phyloP scores from a whole-genome alignment of 2,888 invertebrate species.

The Schizaphis graminum region DNA sequence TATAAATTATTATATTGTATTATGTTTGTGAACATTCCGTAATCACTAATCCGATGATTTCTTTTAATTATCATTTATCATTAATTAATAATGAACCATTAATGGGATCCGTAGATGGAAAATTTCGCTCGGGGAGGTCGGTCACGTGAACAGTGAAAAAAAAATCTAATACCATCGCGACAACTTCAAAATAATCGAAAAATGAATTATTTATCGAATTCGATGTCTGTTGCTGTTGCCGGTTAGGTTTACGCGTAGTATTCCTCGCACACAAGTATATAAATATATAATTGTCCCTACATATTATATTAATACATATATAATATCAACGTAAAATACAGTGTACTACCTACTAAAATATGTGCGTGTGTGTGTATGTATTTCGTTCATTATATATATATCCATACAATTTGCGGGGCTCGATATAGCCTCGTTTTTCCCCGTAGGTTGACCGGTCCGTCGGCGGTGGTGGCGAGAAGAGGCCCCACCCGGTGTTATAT shows the following conservation, averaged over 20 bases:
- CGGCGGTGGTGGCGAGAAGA: background rate
- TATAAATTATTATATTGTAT: background rate
- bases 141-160: background rate
- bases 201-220: conserved; percentile 30
- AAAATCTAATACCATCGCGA: background rate
- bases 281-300: background rate
- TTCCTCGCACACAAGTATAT: background rate
- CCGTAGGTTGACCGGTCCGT: conserved; percentile 47
- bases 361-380: background rate
- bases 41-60: background rate
- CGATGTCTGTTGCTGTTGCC: background rate
- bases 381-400: conserved; percentile 37
- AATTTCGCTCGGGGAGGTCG: background rate
- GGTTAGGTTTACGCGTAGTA: background rate
- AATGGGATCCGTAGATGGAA: background rate
- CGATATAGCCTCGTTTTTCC: conserved; percentile 32
- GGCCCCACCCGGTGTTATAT: conserved; percentile 22
- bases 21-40: background rate
- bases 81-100: background rate
- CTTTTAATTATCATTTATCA: background rate
- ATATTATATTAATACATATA: background rate
- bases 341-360: background rate
- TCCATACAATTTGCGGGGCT: background rate
- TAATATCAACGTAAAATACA: background rate
- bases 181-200: background rate